Evolutionary conservation across 2,888 invertebrate genomes (phyloP).

Genomic region (Ormyrus nitidulus): DNA sequence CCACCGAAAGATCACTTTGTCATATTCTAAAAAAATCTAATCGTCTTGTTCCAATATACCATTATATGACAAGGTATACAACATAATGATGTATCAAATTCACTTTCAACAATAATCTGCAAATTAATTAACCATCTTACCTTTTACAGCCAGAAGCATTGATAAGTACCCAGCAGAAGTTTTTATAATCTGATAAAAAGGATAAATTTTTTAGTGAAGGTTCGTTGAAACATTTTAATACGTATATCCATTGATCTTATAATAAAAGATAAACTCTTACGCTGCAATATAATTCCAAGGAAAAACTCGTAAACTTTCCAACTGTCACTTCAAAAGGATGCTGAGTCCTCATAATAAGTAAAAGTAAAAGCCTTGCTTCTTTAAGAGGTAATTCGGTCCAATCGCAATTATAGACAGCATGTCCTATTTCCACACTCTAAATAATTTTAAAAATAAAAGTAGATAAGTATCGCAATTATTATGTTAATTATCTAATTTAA

Average conservation of each 20-base stretch:
- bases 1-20: no score
- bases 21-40: no score
- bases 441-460: no score
- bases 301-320: slow-evolving; percentile 66
- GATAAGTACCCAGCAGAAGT: slow-evolving; percentile 54
- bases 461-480: no score
- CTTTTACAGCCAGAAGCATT: slow-evolving; percentile 54
- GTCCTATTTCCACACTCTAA: slow-evolving; percentile 60
- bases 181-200: slow-evolving; percentile 49
- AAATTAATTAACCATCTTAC: slow-evolving; percentile 13
- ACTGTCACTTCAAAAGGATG: slow-evolving; percentile 64
- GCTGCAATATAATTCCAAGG: slow-evolving; percentile 62
- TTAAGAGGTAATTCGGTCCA: slow-evolving; percentile 61
- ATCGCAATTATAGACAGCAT: slow-evolving; percentile 60
- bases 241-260: no score
- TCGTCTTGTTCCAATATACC: no score
- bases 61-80: no score
- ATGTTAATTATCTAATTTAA: neutral
- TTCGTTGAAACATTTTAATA: no score
- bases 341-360: slow-evolving; percentile 60
- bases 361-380: slow-evolving; percentile 60
- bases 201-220: neutral
- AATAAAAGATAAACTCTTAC: slow-evolving; percentile 53
- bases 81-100: no score
- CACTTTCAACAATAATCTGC: no score